Evolutionary conservation across 2,888 invertebrate species (phyloP).

Genomic region (Synanthedon vespiformis): DNA sequence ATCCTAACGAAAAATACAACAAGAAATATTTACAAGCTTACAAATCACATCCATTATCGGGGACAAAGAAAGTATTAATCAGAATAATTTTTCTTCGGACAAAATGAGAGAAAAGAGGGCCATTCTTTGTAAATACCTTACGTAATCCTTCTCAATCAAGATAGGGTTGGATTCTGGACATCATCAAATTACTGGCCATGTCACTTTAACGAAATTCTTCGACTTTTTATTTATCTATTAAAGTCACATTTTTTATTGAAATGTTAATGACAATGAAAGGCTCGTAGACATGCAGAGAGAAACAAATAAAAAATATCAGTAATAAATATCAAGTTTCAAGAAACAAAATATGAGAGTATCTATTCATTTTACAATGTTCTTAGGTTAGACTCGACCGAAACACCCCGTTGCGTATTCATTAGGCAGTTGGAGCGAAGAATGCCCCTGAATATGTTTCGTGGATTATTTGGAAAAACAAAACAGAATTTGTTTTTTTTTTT

Average conservation of each 20-base stretch:
- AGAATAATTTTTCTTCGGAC: slow-evolving; percentile 31
- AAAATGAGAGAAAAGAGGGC: slow-evolving; percentile 25
- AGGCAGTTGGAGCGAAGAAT: slow-evolving; percentile 43
- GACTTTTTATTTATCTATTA: too few species aligned
- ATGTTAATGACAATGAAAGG: too few species aligned
- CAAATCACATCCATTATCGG: slow-evolving; percentile 17
- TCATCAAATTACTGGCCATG: too few species aligned
- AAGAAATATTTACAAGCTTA: slow-evolving; percentile 13
- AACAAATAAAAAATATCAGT: too few species aligned
- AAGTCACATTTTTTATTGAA: too few species aligned
- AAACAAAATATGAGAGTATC: neutral
- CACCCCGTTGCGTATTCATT: slow-evolving; percentile 41
- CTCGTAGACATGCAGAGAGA: too few species aligned
- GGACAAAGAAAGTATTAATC: slow-evolving; percentile 37
- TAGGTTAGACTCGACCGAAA: slow-evolving; percentile 4
- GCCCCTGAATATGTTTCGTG: slow-evolving; percentile 37
- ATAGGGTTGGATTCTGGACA: slow-evolving; percentile 37
- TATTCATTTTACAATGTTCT: neutral
- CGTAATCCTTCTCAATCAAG: slow-evolving; percentile 56
- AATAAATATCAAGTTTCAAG: too few species aligned
- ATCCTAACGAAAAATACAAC: slow-evolving; percentile 1
- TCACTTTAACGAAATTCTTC: slow-evolving; percentile 13
- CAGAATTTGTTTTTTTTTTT: neutral
- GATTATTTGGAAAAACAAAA: slow-evolving; percentile 30
- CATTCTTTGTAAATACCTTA: slow-evolving; percentile 32